Evolutionary conservation across 2,888 invertebrate species (phyloP).

Genomic region (Ophonus ardosiacus): DNA sequence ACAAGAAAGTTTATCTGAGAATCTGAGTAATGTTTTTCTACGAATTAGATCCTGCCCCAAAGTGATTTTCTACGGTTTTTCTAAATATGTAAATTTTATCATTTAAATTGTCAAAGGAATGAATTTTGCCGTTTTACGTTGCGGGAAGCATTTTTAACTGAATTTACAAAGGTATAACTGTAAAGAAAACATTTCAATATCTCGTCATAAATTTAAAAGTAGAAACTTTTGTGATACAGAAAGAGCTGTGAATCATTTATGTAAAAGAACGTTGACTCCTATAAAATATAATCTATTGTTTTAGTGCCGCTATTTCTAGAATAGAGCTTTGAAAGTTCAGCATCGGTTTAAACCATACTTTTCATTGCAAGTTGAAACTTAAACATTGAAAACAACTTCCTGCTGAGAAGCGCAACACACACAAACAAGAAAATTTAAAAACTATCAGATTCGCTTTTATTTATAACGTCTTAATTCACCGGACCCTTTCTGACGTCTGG

Average conservation of each 20-base stretch:
- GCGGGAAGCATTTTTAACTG: too few species aligned
- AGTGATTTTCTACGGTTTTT: too few species aligned
- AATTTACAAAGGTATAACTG: too few species aligned
- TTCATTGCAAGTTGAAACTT: background rate
- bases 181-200: too few species aligned
- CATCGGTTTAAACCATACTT: background rate
- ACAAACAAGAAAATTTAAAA: conserved; percentile 18
- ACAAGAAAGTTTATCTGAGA: too few species aligned
- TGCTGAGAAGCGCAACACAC: background rate
- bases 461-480: conserved; percentile 32
- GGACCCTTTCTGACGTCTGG: background rate
- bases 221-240: background rate
- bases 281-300: background rate
- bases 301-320: background rate
- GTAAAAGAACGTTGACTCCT: background rate
- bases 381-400: background rate
- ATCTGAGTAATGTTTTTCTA: too few species aligned
- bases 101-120: too few species aligned
- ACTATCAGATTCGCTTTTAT: conserved; percentile 40
- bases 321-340: background rate
- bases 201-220: background rate
- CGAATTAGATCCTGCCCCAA: too few species aligned
- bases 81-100: too few species aligned
- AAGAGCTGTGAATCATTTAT: background rate
- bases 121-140: too few species aligned